These are phyloP conservation scores for Yponomeuta evonymella DNA, from an alignment of 2,888 invertebrate genomes.

Conservation along the genomic window DNA sequence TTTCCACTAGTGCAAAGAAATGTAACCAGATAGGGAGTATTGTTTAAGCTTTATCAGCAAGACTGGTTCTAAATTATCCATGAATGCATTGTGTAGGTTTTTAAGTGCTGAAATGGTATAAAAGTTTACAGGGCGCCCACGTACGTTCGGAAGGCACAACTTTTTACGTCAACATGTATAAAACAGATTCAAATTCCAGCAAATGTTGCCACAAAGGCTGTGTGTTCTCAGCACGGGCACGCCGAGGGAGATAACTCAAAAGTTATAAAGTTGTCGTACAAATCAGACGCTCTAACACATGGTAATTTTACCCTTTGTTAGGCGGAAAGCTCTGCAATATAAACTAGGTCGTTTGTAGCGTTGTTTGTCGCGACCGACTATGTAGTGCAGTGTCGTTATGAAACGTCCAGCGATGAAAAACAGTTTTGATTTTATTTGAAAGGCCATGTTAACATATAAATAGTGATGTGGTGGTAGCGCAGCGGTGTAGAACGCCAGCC, in stretches of 20 bases:
- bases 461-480: too few relatives aligned
- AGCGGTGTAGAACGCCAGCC: too few relatives aligned
- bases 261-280: background rate
- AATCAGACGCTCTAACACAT: background rate
- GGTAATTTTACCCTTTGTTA: background rate
- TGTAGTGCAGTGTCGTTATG: too few relatives aligned
- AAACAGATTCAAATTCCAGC: background rate
- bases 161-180: background rate
- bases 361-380: too few relatives aligned
- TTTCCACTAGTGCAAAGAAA: background rate
- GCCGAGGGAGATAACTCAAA: background rate
- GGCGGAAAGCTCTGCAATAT: too few relatives aligned
- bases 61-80: background rate
- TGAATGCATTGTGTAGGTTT: background rate
- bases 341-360: too few relatives aligned
- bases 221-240: background rate
- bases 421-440: too few relatives aligned
- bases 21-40: background rate
- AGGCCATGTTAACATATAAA: too few relatives aligned
- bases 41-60: background rate
- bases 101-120: background rate
- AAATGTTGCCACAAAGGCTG: constrained; percentile 1
- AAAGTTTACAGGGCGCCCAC: too few relatives aligned
- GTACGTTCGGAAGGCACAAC: too few relatives aligned
- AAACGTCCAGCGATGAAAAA: too few relatives aligned